Conservation (phyloP, 2,888 invertebrate genomes). For the Calameuta pallipes region DNA sequence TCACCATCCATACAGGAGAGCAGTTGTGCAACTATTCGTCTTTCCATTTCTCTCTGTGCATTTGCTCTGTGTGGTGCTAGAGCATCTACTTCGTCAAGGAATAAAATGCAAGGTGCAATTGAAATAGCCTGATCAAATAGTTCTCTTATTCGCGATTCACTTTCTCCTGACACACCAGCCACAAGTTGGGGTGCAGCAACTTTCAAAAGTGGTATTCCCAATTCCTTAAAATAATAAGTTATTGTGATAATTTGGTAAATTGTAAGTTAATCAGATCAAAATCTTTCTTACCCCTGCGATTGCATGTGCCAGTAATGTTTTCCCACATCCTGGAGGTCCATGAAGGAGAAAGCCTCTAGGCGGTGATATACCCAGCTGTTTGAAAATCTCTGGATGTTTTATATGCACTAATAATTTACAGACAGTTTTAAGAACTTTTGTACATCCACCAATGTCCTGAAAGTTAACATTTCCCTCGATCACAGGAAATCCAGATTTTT, state of each 20-base stretch:
- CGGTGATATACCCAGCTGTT: slow-evolving; percentile 84
- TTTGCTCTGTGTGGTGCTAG: slow-evolving; percentile 90
- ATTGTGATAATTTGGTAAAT: slow-evolving; percentile 3
- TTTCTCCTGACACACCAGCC: slow-evolving; percentile 95
- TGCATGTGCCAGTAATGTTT: slow-evolving; percentile 83
- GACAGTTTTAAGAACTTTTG: slow-evolving; percentile 77
- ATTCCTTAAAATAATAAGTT: slow-evolving; percentile 25
- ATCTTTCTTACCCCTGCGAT: slow-evolving; percentile 78
- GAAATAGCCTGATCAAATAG: slow-evolving; percentile 87
- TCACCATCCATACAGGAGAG: slow-evolving; percentile 88
- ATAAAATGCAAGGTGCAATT: slow-evolving; percentile 84
- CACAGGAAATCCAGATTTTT: slow-evolving; percentile 44
- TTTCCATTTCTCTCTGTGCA: slow-evolving; percentile 96
- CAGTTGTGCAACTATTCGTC: slow-evolving; percentile 93
- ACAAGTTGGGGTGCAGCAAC: slow-evolving; percentile 93
- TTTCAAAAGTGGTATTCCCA: slow-evolving; percentile 85
- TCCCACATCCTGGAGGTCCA: slow-evolving; percentile 97
- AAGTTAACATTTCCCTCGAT: slow-evolving; percentile 71
- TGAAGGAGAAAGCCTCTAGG: slow-evolving; percentile 93
- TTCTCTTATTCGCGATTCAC: slow-evolving; percentile 91
- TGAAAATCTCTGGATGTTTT: slow-evolving; percentile 90
- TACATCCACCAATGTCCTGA: slow-evolving; percentile 85
- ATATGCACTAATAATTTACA: slow-evolving; percentile 86
- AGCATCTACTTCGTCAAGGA: slow-evolving; percentile 98
- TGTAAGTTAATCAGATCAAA: slow-evolving; percentile 13